Base-by-base conservation (phyloP, 2,888 invertebrate species). In the Tachina lurida region DNA sequence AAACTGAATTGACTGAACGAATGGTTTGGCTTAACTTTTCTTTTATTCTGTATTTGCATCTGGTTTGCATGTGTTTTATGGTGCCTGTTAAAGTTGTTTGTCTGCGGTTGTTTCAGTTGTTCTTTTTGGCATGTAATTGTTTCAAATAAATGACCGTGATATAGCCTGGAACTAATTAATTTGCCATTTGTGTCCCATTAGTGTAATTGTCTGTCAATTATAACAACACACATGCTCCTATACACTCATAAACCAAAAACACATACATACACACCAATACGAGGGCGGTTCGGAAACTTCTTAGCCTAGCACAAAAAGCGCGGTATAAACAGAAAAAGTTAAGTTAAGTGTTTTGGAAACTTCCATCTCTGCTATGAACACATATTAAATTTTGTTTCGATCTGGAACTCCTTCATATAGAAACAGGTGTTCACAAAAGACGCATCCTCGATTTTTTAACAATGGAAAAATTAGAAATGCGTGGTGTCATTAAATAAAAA, bases 101-200 rank as follows among this genome's bases (percentile, higher is more conserved):
- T 52, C 45, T 71, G 52, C 58, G 31, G 65, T 60, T 70, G 74
- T 67, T 68, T 12, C 12, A 70, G 54, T 74, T 79, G 65, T 71
- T 76, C 31, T 19, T 77, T 74, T 77, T 78, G 73, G 77, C 83
- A 73, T 84, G 77, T 74, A 74, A 84, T 84, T 84, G 83, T 84
- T 77, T 84, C 12, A 67, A 73, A 84, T 70, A 85, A 86, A 82
- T 86, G 86, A 83, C 86, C 86, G 83, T 79, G 83, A 80, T 83
- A 86, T 84, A 70, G 84, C 84, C 81, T 87, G 78, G 62, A 80
- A 84, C 84, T 87, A 87, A 87, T 87, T 85, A 87, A 87, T 87
- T 87, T 84, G 84, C 84, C 87, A 86, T 86, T 87, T 87, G 87
- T 87, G 87, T 87, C 87, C 87, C 82, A 87, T 87, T 87, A 87